These are phyloP conservation scores for Dissostichus mawsoni DNA, from an alignment of 2,113 vertebrate genomes.

Conservation along the genomic window DNA sequence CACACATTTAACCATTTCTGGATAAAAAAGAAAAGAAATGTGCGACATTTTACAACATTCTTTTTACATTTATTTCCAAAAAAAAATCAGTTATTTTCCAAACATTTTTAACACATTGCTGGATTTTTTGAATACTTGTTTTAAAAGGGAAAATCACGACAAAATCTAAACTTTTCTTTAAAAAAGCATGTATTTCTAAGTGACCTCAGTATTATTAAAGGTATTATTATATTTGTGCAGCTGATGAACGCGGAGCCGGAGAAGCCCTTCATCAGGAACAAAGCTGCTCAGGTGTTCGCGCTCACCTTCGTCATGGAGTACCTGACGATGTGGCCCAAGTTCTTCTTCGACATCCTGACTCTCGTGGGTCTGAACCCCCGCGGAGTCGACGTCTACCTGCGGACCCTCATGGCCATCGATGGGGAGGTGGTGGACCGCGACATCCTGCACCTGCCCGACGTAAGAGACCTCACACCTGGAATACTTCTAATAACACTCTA, in stretches of 20 bases:
- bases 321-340: slow-evolving; percentile 97
- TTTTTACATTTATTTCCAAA: no score
- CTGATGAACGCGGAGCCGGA: slow-evolving; percentile 91
- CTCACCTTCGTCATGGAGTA: slow-evolving; percentile 96
- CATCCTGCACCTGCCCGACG: slow-evolving; percentile 93
- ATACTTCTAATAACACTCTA: no score
- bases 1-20: no score
- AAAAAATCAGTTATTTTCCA: no score
- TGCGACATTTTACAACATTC: no score
- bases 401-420: slow-evolving; percentile 97
- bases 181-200: no score
- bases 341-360: slow-evolving; percentile 96
- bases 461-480: slow-evolving; percentile 47
- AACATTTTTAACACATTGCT: no score
- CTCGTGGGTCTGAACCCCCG: slow-evolving; percentile 93
- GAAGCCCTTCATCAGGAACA: slow-evolving; percentile 98
- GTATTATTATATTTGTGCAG: slow-evolving; percentile 70
- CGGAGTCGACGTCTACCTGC: slow-evolving; percentile 95
- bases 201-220: no score
- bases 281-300: slow-evolving; percentile 98
- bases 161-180: no score
- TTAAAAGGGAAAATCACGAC: no score
- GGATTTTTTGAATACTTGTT: no score
- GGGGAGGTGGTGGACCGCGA: slow-evolving; percentile 96
- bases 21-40: no score